Percentiles rank a stretch among this genome's conserved stretches.
phyloP scores from a whole-genome alignment of 2,113 vertebrate species.

The Phoenicopterus ruber region DNA sequence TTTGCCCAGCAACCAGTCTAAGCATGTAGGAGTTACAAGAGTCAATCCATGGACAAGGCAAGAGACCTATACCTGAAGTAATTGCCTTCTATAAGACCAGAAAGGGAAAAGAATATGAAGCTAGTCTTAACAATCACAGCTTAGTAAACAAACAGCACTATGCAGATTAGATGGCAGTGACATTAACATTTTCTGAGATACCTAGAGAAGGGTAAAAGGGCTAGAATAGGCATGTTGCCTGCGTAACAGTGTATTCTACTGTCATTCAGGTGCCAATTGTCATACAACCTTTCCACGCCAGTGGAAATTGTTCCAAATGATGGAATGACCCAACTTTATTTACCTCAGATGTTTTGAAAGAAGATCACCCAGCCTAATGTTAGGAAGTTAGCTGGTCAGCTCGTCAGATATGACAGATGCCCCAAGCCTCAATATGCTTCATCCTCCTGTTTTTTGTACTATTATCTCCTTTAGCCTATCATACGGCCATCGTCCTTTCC shows the following conservation, averaged over 20 bases:
- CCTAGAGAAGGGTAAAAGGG: not conserved
- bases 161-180: not conserved
- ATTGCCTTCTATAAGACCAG: not conserved
- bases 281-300: not conserved
- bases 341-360: not conserved
- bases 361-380: not conserved
- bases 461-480: not conserved
- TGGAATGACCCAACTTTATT: not conserved
- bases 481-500: not conserved
- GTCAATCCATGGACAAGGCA: not conserved
- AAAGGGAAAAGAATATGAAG: not conserved
- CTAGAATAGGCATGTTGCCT: rapidly evolving
- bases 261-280: not conserved
- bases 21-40: not conserved
- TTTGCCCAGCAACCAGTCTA: not conserved
- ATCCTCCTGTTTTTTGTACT: not conserved
- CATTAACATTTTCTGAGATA: not conserved
- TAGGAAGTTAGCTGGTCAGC: not conserved
- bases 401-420: not conserved
- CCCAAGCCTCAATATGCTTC: not conserved
- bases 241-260: not conserved
- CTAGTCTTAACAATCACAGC: not conserved
- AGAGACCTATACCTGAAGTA: not conserved
- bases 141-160: not conserved
- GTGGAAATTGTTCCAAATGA: not conserved